A percentile compares a stretch with the other conserved stretches of the same genome.
These are phyloP conservation scores for Zootermopsis nevadensis DNA, from an alignment of 2,888 invertebrate genomes.

Conservation along the genomic window DNA sequence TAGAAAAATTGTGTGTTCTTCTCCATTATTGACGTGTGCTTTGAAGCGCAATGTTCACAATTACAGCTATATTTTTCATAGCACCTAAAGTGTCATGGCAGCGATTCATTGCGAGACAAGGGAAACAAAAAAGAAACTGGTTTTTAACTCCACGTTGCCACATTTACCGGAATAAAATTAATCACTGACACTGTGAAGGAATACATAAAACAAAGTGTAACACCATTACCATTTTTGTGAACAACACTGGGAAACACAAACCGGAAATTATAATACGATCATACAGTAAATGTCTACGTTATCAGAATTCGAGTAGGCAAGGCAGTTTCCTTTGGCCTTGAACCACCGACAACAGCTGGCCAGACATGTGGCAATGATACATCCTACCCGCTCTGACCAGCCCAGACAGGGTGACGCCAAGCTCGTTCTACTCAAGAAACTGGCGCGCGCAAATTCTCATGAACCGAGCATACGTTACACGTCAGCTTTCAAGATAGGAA, in stretches of 20 bases:
- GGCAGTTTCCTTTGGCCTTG: constrained; percentile 34
- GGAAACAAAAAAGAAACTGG: constrained; percentile 50
- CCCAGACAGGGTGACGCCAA: constrained; percentile 96
- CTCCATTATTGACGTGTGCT: not conserved
- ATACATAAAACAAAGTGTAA: too few species aligned
- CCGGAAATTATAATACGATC: not conserved
- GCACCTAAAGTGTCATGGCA: constrained; percentile 1
- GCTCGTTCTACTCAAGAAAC: constrained; percentile 58
- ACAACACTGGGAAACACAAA: not conserved
- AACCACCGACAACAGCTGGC: constrained; percentile 38
- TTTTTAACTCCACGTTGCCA: constrained; percentile 50
- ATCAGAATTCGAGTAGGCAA: constrained; percentile 23
- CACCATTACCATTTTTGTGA: too few species aligned
- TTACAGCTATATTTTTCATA: constrained; percentile 24
- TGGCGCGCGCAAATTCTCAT: constrained; percentile 30
- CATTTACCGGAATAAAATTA: constrained; percentile 14
- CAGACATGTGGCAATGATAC: constrained; percentile 68
- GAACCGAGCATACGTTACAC: not conserved
- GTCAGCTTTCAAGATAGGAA: not conserved
- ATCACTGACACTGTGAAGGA: not conserved
- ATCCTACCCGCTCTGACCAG: constrained; percentile 70
- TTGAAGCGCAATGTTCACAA: not conserved
- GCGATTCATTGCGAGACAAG: not conserved
- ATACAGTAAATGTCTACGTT: not conserved
- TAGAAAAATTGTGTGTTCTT: too few species aligned